Evolutionary conservation across 1,140 invertebrate species (phyloP).

Genomic region (Nasonia vitripennis): DNA sequence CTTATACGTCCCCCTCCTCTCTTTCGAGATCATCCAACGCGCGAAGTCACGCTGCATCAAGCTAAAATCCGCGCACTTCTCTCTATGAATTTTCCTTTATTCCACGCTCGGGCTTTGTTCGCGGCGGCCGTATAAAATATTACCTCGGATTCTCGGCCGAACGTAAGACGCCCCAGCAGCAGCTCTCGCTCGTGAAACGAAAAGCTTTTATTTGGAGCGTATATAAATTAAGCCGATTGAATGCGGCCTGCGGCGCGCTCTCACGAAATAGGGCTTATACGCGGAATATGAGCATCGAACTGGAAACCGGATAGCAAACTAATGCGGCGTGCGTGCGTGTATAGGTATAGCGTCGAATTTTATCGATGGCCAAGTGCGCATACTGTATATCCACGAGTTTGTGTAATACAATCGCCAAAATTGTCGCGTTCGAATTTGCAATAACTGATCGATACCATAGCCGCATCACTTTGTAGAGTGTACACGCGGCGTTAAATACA

Average conservation of each 20-base stretch:
- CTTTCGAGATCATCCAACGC: not conserved
- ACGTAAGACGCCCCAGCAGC: not conserved
- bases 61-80: not conserved
- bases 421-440: no score
- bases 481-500: not conserved
- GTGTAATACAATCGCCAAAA: no score
- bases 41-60: not conserved
- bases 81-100: slow-evolving; percentile 10
- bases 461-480: not conserved
- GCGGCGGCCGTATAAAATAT: slow-evolving; percentile 1
- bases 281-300: no score
- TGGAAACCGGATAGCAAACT: no score
- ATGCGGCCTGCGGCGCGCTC: not conserved
- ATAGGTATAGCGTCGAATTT: no score
- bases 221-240: slow-evolving; percentile 20
- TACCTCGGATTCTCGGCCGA: not conserved
- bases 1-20: not conserved
- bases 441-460: not conserved
- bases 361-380: no score
- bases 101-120: not conserved
- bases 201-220: not conserved
- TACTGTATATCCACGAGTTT: no score
- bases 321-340: no score
- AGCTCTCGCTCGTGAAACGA: not conserved
- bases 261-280: no score